Conservation (phyloP, 2,113 vertebrate species). For the Arizona elegans region DNA sequence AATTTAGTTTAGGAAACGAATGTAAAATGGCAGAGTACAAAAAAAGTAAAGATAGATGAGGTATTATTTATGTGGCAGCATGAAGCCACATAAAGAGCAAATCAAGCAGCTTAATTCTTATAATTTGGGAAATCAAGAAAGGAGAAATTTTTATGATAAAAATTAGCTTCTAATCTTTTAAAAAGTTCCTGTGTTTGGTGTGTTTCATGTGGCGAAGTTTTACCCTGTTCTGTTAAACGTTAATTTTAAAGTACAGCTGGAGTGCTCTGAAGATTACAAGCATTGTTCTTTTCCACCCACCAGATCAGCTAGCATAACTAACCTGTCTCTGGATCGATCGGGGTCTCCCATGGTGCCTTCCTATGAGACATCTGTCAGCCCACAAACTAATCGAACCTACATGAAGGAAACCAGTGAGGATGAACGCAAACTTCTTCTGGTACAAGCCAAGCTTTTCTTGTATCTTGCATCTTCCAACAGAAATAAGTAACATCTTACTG, state of each 20-base stretch:
- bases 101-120: not conserved
- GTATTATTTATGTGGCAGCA: not conserved
- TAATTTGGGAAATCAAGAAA: not conserved
- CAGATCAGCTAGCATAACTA: conserved; percentile 94
- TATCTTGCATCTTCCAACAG: not conserved
- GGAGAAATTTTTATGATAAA: not conserved
- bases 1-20: not conserved
- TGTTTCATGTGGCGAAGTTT: not conserved
- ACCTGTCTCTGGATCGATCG: conserved; percentile 88
- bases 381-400: conserved; percentile 82
- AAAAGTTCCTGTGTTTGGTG: not conserved
- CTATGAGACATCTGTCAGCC: conserved; percentile 90
- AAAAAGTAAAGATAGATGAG: not conserved
- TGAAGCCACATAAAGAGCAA: not conserved
- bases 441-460: conserved; percentile 53
- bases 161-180: not conserved
- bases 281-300: conserved; percentile 37
- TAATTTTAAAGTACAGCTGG: not conserved
- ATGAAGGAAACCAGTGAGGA: conserved; percentile 90
- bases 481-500: not conserved
- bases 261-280: not conserved
- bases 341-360: conserved; percentile 87
- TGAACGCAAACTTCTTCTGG: conserved; percentile 95
- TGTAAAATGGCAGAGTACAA: not conserved
- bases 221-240: conserved; percentile 14